These are phyloP conservation scores for Thyatira batis DNA, from an alignment of 2,888 invertebrate genomes.

Conservation along the genomic window DNA sequence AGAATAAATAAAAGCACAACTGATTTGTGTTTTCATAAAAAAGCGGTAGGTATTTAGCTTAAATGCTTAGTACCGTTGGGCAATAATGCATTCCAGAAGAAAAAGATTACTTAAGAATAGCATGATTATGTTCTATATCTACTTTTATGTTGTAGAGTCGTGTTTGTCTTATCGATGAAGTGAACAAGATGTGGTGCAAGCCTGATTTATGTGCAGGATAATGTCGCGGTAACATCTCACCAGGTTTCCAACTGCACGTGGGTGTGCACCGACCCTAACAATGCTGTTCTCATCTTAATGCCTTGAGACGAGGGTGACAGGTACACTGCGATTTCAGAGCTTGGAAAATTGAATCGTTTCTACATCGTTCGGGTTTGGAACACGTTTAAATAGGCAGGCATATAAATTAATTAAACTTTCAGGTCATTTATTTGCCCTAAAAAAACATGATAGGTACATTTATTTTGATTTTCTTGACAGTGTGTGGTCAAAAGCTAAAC, in stretches of 20 bases:
- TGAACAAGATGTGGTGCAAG: conserved; percentile 56
- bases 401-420: background rate
- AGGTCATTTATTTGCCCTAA: no score
- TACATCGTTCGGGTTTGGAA: background rate
- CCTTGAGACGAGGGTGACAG: conserved; percentile 1
- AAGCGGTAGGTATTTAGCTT: background rate
- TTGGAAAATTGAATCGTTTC: background rate
- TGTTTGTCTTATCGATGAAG: conserved; percentile 53
- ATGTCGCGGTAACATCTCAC: conserved; percentile 49
- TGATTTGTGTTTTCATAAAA: no score
- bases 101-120: conserved; percentile 3
- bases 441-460: no score
- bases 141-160: conserved; percentile 31
- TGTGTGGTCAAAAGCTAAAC: no score
- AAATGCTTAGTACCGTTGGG: conserved; percentile 5
- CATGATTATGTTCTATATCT: conserved; percentile 8
- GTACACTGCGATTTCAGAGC: background rate
- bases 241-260: conserved; percentile 29
- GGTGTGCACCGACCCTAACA: conserved; percentile 37
- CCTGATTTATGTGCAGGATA: conserved; percentile 60
- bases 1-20: no score
- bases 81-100: background rate
- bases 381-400: no score
- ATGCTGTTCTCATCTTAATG: conserved; percentile 22
- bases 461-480: no score